Evolutionary conservation across 2,888 invertebrate genomes (phyloP).

Genomic region (Lasioglossum pauxillum): DNA sequence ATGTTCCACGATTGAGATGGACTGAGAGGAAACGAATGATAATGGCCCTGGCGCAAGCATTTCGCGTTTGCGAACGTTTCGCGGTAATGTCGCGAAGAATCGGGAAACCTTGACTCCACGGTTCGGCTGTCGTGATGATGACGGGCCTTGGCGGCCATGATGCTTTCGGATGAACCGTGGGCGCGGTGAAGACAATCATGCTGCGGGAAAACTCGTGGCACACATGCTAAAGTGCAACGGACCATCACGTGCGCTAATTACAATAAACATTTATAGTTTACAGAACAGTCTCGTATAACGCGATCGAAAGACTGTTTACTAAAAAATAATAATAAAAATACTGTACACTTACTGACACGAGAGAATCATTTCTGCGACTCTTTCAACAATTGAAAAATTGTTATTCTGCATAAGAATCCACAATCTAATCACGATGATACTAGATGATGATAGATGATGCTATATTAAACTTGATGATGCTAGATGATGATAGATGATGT

Average conservation of each 20-base stretch:
- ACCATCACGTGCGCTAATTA: too few relatives aligned
- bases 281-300: too few relatives aligned
- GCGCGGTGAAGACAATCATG: background rate
- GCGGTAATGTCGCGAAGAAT: slow-evolving; percentile 5
- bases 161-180: background rate
- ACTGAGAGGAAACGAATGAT: slow-evolving; percentile 34
- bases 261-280: background rate
- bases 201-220: background rate
- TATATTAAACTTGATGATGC: too few relatives aligned
- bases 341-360: too few relatives aligned
- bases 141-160: slow-evolving; percentile 4
- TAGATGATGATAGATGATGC: too few relatives aligned
- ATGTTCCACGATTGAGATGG: slow-evolving; percentile 10
- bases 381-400: too few relatives aligned
- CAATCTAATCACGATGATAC: too few relatives aligned
- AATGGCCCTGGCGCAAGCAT: slow-evolving; percentile 28
- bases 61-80: background rate
- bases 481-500: too few relatives aligned
- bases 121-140: slow-evolving; percentile 4
- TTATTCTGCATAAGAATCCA: too few relatives aligned
- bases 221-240: background rate
- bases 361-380: too few relatives aligned
- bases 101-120: slow-evolving; percentile 10
- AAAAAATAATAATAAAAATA: too few relatives aligned
- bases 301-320: too few relatives aligned